Evolutionary conservation across 1,140 invertebrate species (phyloP), one percentile per base, ranked within the genome.

Genomic region (Babylonia areolata): DNA sequence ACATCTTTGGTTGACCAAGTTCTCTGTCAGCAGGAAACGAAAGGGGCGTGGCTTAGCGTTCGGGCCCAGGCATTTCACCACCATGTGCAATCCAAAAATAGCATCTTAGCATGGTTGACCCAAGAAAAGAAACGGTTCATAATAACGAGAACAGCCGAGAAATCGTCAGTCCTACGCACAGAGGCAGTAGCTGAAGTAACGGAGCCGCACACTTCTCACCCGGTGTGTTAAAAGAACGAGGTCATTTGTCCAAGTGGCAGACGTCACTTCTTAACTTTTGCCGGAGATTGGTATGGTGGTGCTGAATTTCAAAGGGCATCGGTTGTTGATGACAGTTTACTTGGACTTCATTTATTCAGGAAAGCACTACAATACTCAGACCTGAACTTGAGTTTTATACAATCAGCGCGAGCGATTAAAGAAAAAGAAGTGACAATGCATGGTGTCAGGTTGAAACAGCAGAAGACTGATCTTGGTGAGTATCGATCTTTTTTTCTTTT

Each of bases 61-160:
- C 35, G 51, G n/a, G 23, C 75, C 11, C 3, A 80, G 78, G 37
- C 2, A 84, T 84, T 84, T 40, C 82, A 84, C 82, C 64, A 84
- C 82, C 64, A 20, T n/a, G 37, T 83, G 81, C 82, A 84, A 84
- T 12, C 17, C 69, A 40, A 64, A 64, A 64, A 64, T 64, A 64
- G 58, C 58, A 23, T 23, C 9, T 64, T 64, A 64, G 58, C 58
- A 28, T 64, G 58, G 58, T 64, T 64, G 58, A 64, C 58, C 58
- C 58, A 23, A n/a, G 5, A n/a, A 23, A n/a, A 6, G 58, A 64
- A 23, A 23, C 58, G 28, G 58, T 64, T 64, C 28, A 64, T 64
- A 23, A 64, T 23, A 64, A 64, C 58, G 58, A 64, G 58, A 64
- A 28, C 28, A n/a, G 5, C 2, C 58, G 58, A 64, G 58, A 64